Base-by-base conservation (phyloP, 1,140 invertebrate genomes). In the Bombus fervidus region DNA sequence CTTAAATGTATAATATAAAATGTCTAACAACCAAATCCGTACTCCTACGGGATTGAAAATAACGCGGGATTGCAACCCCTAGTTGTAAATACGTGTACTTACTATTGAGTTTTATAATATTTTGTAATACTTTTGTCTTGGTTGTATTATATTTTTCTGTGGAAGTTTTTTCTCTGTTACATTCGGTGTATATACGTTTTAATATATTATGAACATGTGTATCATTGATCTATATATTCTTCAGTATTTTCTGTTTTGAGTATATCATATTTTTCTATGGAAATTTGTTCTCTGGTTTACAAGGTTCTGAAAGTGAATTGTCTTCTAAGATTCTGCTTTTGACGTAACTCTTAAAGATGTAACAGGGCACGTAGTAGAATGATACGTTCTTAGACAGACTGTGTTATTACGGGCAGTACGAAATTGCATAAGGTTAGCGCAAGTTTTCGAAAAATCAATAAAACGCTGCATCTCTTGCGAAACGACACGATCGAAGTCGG, bases 401-500 rank as follows among this genome's bases (percentile, higher is more conserved):
- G 64, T 59, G 41, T 77, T 62, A 72, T 71, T 34, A 13, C 66
- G 15, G 2, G 39, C 25, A 5, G 8, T 37, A 57, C 22, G 37
- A 79, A 71, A 71, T 78, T 59, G n/a, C 66, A 71, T 43, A 53
- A 77, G 43, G 41, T n/a, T 22, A 10, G 53, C 76, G 25, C 15
- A n/a, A 79, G 77, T 78, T 84, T 62, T 8, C 53, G 10, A 62
- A 84, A 79, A 59, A 79, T 79, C 83, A 53, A 84, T 80, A 18
- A 1, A 6, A 57, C 47, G 4, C 53, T 43, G 37, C 3, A 78
- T 25, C 41, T 59, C 59, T 68, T 31, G 34, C 53, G 72, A 37
- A 76, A 68, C 25, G 34, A 25, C 25, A 37, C 73, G 81, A 78
- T 78, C 75, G 53, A 71, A 57, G 25, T 31, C 8, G 75, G 0